Evolutionary conservation across 2,888 invertebrate genomes (phyloP).

Genomic region (Parnassius orleans): DNA sequence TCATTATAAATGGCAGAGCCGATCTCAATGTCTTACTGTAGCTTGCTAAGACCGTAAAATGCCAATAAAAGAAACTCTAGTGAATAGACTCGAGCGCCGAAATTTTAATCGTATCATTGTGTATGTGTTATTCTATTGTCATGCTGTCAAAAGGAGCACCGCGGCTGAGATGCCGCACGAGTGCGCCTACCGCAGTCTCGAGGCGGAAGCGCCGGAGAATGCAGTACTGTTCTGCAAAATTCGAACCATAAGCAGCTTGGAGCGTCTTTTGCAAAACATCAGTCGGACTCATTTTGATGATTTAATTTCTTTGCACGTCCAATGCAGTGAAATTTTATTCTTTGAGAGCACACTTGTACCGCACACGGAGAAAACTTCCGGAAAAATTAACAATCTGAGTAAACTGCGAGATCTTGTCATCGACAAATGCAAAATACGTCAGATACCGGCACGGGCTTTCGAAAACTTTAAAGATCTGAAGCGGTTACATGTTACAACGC

Average conservation of each 20-base stretch:
- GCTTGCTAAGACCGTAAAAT: constrained; percentile 67
- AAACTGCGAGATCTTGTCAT: constrained; percentile 85
- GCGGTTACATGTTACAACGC: constrained; percentile 85
- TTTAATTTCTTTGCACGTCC: constrained; percentile 83
- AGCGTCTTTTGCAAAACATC: constrained; percentile 85
- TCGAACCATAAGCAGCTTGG: constrained; percentile 86
- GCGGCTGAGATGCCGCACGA: constrained; percentile 83
- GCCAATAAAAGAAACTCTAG: constrained; percentile 71
- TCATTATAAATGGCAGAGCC: constrained; percentile 72
- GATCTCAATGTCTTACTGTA: constrained; percentile 60
- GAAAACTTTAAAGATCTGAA: constrained; percentile 84
- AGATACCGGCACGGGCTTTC: constrained; percentile 86
- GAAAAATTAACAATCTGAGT: constrained; percentile 82
- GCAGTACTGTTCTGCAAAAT: constrained; percentile 85
- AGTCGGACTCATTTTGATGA: constrained; percentile 84
- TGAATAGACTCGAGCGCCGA: constrained; percentile 70
- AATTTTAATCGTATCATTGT: constrained; percentile 75
- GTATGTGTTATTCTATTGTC: constrained; percentile 75
- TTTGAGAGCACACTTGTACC: constrained; percentile 85
- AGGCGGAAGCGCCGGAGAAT: constrained; percentile 77
- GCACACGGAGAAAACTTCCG: constrained; percentile 60
- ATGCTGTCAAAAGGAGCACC: constrained; percentile 63
- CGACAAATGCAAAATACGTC: constrained; percentile 89
- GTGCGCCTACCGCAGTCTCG: constrained; percentile 85
- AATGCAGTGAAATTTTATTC: constrained; percentile 88